Base-by-base conservation (phyloP, 64 coral and sea anemone species). In the Catalaphyllia jardinei region DNA sequence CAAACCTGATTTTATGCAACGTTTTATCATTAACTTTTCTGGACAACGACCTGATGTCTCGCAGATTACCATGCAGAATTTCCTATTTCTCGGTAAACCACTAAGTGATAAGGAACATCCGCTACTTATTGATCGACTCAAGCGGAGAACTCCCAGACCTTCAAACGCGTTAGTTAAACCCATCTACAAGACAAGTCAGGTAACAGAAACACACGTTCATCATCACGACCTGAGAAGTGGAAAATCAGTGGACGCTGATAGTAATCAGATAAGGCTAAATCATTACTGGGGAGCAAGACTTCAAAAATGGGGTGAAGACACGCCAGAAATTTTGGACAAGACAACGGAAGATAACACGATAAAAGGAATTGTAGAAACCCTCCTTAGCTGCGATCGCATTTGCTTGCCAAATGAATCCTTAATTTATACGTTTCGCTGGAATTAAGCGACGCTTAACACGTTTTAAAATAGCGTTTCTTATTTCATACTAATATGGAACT, bases 211-310 rank as follows among this genome's bases (percentile, higher is more conserved):
- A 15, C 50, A 73, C 14, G 92, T 98, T 4, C 95, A 98, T 78
- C 90, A 89, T 33, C 91, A 94, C 25, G 55, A 85, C 61, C n/a
- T 94, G 14, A 10, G 3, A n/a, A 60, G 62, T 20, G 87, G 93
- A 28, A 10, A 11, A 10, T 87, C 60, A 22, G 29, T 4, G 18
- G 78, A 90, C 30, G 88, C 89, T 19, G 57, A 49, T 75, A 30
- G 52, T 1, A 15, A 67, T 16, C 60, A 49, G 25, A 72, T 95
- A 12, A 65, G 89, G 16, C 24, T 95, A 1, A 95, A 95, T 77
- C 94, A 95, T 65, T 95, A 92, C 86, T 95, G 94, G 94, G 89
- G 94, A 20, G 94, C 94, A 0, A 74, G 89, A 19, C 89, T 95
- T 12, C 89, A 95, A 29, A 74, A 91, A 29, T 95, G 94, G 89